Evolutionary conservation across 1,140 invertebrate genomes (phyloP), one percentile per base, ranked within the genome.

Genomic region (Maconellicoccus hirsutus): DNA sequence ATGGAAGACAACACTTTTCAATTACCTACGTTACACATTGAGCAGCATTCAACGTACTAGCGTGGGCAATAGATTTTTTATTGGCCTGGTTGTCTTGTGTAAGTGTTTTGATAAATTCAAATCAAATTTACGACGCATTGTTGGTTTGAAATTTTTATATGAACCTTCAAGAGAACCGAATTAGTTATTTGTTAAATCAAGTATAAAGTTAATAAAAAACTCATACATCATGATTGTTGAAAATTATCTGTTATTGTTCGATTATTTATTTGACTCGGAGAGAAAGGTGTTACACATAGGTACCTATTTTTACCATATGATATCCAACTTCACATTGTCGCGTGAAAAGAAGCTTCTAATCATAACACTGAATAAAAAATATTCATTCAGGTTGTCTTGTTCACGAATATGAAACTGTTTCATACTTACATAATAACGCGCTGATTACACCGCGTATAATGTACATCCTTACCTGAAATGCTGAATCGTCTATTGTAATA

Each of bases 121-220:
- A 52, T 52, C 12, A 19, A 52, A 52, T 52, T 52, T 52, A 52
- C 42, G 42, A 52, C 42, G 10, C n/a, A 52, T 52, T 52, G 42
- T 52, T 52, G n/a, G 16, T 52, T 52, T 19, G 42, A 52, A 52
- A 52, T 16, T 52, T 52, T 52, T 52, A 14, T 52, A 8, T 16
- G 16, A 52, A 52, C 42, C 42, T 52, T 52, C 42, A 52, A 52
- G n/a, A 52, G 42, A 16, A 52, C 42, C 42, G 42, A 52, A 19
- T 52, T 52, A 52, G n/a, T 52, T 52, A 52, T 52, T 52, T 52
- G 42, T 52, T 52, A 52, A 52, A 52, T 52, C 42, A 52, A 52
- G 12, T 52, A 52, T 52, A 52, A 52, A 52, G 42, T 16, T 52
- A 52, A 52, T 52, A 52, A 52, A 52, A 52, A 52, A 52, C n/a